phyloP scores from a whole-genome alignment of 2,113 vertebrate species.

The Callaeas wilsoni region DNA sequence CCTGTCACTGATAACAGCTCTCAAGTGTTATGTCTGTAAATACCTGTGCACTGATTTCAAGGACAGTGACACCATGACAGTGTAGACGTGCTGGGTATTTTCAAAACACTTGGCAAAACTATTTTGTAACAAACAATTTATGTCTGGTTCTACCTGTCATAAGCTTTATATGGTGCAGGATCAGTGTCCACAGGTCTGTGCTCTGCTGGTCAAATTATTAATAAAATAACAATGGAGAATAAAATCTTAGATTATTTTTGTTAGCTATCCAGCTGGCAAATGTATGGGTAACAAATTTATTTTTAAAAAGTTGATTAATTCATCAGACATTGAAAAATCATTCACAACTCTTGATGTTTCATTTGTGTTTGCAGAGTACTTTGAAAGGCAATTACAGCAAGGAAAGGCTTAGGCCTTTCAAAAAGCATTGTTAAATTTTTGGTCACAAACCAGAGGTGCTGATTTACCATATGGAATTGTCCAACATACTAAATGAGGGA shows the following conservation, averaged over 20 bases:
- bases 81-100: not conserved
- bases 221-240: not conserved
- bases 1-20: not conserved
- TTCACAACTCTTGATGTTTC: not conserved
- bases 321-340: not conserved
- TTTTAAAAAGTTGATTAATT: not conserved
- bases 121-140: not conserved
- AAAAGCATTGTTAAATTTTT: not conserved
- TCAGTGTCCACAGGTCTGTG: not conserved
- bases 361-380: not conserved
- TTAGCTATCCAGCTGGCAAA: not conserved
- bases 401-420: not conserved
- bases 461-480: not conserved
- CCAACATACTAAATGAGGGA: not conserved
- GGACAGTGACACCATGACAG: not conserved
- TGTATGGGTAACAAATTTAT: not conserved
- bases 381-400: not conserved
- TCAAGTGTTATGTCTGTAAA: not conserved
- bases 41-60: not conserved
- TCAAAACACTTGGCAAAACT: not conserved
- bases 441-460: not conserved
- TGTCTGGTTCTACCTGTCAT: not conserved
- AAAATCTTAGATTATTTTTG: not conserved
- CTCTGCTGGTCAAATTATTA: not conserved
- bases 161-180: not conserved